These are phyloP conservation scores for Oriolus oriolus DNA, from an alignment of 2,113 vertebrate genomes.

Conservation along the genomic window DNA sequence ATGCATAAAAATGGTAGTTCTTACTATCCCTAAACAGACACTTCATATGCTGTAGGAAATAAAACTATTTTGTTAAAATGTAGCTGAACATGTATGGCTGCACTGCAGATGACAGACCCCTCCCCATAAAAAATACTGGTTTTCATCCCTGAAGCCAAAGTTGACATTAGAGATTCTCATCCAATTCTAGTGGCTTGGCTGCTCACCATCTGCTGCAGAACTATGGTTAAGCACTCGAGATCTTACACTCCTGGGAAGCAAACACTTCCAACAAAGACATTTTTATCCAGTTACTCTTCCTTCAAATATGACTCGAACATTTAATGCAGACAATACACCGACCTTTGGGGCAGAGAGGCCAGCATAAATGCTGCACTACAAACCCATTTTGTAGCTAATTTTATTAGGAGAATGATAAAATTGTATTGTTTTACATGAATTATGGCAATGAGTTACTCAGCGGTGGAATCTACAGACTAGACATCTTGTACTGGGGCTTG, in stretches of 20 bases:
- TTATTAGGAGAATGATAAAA: slow-evolving; percentile 30
- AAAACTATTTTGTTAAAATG: neutral
- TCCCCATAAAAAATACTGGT: neutral
- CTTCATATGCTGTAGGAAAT: neutral
- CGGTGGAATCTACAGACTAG: slow-evolving; percentile 29
- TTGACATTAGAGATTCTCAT: slow-evolving; percentile 14
- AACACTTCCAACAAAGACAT: neutral
- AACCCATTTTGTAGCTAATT: neutral
- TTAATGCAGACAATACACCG: slow-evolving; percentile 7
- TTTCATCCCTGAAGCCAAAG: neutral
- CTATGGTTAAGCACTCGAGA: neutral
- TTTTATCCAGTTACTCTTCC: slow-evolving; percentile 25
- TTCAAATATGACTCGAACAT: neutral
- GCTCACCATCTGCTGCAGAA: neutral
- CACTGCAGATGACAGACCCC: neutral
- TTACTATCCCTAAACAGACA: neutral
- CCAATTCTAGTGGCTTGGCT: slow-evolving; percentile 17
- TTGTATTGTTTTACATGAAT: slow-evolving; percentile 11
- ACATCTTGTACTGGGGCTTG: slow-evolving; percentile 7
- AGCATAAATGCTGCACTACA: neutral
- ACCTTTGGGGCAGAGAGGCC: neutral
- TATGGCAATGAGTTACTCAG: neutral
- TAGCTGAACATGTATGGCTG: neutral
- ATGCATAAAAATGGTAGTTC: neutral
- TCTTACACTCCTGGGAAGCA: slow-evolving; percentile 16